Conservation (phyloP, 1,140 invertebrate genomes). For the Drosophila novamexicana region DNA sequence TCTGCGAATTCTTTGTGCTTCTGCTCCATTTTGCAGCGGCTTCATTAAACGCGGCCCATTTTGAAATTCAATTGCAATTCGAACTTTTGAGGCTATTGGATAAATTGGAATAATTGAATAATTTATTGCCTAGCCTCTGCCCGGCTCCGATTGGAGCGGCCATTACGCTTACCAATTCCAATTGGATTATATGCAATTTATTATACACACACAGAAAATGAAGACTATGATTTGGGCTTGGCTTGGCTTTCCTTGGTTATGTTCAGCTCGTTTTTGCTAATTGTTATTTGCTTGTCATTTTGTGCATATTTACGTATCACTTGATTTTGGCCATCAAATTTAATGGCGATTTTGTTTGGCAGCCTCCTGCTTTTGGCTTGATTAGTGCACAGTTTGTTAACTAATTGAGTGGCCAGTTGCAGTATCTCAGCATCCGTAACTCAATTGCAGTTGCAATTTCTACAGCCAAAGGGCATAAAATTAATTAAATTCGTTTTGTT, state of each 20-base stretch:
- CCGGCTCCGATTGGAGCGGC: slow-evolving; percentile 20
- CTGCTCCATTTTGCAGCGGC: slow-evolving; percentile 65
- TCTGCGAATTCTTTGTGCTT: slow-evolving; percentile 24
- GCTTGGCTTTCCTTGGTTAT: slow-evolving; percentile 10
- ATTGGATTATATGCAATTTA: slow-evolving; percentile 56
- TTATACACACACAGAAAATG: slow-evolving; percentile 27
- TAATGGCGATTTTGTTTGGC: slow-evolving; percentile 33
- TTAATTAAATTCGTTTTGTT: slow-evolving; percentile 75
- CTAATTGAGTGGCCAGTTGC: slow-evolving; percentile 58
- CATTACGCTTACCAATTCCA: background rate
- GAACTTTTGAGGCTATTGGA: slow-evolving; percentile 60
- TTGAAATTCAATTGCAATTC: slow-evolving; percentile 80
- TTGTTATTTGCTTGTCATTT: slow-evolving; percentile 33
- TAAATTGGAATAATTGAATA: slow-evolving; percentile 78
- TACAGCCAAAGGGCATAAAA: slow-evolving; percentile 51
- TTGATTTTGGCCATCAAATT: slow-evolving; percentile 53
- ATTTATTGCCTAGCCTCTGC: slow-evolving; percentile 61
- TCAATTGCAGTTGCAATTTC: background rate
- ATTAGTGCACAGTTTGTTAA: slow-evolving; percentile 73
- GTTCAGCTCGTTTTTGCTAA: slow-evolving; percentile 45
- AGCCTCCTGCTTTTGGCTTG: slow-evolving; percentile 37
- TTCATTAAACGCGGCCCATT: slow-evolving; percentile 78
- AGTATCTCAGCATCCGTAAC: background rate
- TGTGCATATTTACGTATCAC: slow-evolving; percentile 65
- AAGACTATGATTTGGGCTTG: slow-evolving; percentile 5